Conservation (phyloP, 2,113 vertebrate genomes). For the Ceratotherium simum region DNA sequence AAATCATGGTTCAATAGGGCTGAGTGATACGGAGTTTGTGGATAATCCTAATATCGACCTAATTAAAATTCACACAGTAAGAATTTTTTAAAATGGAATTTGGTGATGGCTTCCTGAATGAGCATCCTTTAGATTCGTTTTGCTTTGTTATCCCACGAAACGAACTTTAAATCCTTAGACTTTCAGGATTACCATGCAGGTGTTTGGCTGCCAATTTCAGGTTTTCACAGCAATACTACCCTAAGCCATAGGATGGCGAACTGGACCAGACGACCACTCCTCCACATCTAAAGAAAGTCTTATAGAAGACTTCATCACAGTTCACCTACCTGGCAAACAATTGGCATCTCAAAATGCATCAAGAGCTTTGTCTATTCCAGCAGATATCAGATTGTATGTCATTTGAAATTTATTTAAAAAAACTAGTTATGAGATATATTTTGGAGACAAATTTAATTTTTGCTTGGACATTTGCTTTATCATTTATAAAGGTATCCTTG, state of each 20-base stretch:
- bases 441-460: neutral
- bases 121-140: neutral
- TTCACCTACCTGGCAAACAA: neutral
- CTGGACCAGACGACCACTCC: neutral
- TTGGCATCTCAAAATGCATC: neutral
- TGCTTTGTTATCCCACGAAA: neutral
- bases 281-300: neutral
- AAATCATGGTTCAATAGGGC: constrained; percentile 65
- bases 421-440: neutral
- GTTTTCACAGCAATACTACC: neutral
- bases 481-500: neutral
- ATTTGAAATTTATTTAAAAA: neutral
- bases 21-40: constrained; percentile 62
- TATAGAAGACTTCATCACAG: neutral
- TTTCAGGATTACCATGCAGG: neutral
- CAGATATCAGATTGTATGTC: neutral
- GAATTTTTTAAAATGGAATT: neutral
- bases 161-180: neutral
- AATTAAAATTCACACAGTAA: constrained; percentile 77
- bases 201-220: neutral
- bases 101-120: neutral
- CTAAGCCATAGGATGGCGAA: neutral
- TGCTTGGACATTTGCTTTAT: neutral
- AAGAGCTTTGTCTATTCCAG: neutral
- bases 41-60: constrained; percentile 67